A percentile compares a stretch with the other conserved stretches of the same genome.
Conservation (phyloP, 2,797 vertebrate genomes). For the Lacerta viridis region DNA sequence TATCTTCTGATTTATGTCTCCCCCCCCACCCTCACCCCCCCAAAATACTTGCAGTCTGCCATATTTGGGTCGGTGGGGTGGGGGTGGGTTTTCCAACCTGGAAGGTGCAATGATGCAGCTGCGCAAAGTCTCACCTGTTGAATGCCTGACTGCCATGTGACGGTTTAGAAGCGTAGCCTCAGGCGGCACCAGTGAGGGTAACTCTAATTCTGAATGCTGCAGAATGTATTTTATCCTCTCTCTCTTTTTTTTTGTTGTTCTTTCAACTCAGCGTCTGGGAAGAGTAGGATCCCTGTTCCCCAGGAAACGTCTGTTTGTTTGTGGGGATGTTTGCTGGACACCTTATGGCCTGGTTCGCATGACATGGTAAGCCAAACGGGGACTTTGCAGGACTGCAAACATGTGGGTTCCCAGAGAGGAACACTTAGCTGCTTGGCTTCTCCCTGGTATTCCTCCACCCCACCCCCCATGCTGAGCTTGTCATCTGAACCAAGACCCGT, state of each 20-base stretch:
- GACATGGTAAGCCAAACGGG: no score
- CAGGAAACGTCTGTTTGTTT: neutral
- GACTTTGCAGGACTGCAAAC: no score
- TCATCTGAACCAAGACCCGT: no score
- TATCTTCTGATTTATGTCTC: no score
- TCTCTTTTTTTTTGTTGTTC: neutral
- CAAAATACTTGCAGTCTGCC: no score
- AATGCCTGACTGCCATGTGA: neutral
- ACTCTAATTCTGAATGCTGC: neutral
- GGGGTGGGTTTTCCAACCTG: neutral
- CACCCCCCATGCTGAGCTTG: no score
- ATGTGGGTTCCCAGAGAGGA: no score
- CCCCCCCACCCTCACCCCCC: no score
- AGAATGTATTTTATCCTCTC: neutral
- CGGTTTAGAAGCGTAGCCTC: neutral
- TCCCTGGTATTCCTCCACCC: no score
- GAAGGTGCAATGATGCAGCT: neutral
- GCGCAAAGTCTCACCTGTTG: neutral
- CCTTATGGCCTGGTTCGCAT: no score
- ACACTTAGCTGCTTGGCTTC: no score
- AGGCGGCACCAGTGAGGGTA: neutral
- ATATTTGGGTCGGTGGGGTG: neutral
- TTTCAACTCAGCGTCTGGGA: neutral
- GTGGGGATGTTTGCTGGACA: no score
- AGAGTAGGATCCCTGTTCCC: neutral